phyloP scores from a whole-genome alignment of 2,797 vertebrate genomes.

The Rhinogobio ventralis region DNA sequence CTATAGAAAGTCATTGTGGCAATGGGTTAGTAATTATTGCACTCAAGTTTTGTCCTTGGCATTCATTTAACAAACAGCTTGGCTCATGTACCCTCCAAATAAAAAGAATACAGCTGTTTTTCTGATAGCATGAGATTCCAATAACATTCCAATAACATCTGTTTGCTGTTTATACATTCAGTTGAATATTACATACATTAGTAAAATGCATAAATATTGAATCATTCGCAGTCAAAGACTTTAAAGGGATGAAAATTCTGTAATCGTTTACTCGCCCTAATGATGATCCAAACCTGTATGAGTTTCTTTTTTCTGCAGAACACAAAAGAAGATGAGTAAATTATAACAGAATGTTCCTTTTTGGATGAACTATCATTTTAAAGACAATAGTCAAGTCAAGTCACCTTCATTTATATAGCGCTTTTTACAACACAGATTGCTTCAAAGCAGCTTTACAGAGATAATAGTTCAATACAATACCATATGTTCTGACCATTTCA shows the following conservation, averaged over 20 bases:
- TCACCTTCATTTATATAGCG: too few relatives aligned
- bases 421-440: too few relatives aligned
- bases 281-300: too few relatives aligned
- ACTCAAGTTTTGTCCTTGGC: neutral
- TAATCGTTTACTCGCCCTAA: neutral
- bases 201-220: neutral
- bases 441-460: too few relatives aligned
- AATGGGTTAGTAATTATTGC: neutral
- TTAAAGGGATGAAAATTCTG: neutral
- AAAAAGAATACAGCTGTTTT: neutral
- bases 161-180: neutral
- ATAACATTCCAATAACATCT: neutral
- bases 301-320: neutral
- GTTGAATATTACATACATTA: neutral
- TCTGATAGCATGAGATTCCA: neutral
- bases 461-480: too few relatives aligned
- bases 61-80: constrained; percentile 6
- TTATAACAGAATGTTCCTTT: neutral
- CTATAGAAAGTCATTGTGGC: neutral
- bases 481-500: neutral
- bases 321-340: neutral
- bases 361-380: neutral
- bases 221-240: neutral
- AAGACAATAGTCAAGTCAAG: too few relatives aligned
- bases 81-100: neutral